A percentile compares a stretch with the other conserved stretches of the same genome.
phyloP scores from a whole-genome alignment of 2,888 invertebrate species.

The Sarcophaga subvicina region DNA sequence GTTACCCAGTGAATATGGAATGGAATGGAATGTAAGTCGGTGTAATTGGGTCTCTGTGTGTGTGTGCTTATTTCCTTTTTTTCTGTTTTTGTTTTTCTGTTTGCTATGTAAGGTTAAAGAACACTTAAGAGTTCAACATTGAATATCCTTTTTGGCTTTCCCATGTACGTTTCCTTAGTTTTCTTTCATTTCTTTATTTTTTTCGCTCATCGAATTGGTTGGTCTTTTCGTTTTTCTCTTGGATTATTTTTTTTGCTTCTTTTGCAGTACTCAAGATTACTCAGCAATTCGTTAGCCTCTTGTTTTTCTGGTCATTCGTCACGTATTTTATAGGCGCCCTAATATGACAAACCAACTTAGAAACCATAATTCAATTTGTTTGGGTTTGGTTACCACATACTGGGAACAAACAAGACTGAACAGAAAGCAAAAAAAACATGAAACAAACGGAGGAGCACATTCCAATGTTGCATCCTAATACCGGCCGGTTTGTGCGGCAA shows the following conservation, averaged over 20 bases:
- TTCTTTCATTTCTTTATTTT: neutral
- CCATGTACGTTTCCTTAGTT: conserved; percentile 29
- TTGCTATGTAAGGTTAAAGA: conserved; percentile 51
- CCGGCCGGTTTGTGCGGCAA: neutral
- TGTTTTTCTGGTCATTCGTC: conserved; percentile 71
- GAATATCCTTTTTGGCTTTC: conserved; percentile 59
- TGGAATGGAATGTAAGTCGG: neutral
- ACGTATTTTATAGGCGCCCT: conserved; percentile 70
- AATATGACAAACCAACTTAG: conserved; percentile 71
- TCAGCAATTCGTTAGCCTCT: conserved; percentile 67
- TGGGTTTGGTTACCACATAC: conserved; percentile 68
- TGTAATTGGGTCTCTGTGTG: neutral
- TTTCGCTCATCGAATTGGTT: conserved; percentile 6
- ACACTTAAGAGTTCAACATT: conserved; percentile 61
- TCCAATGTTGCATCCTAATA: conserved; percentile 6
- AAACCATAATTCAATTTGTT: conserved; percentile 71
- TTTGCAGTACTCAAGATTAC: conserved; percentile 52
- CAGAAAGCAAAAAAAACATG: neutral
- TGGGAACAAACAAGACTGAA: conserved; percentile 40
- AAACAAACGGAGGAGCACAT: neutral
- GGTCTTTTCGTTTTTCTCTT: neutral
- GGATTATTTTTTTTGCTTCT: conserved; percentile 1
- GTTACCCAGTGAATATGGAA: no score
- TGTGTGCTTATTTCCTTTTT: neutral
- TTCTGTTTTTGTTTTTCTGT: neutral